Base-by-base conservation (phyloP, 2,113 vertebrate genomes). In the Aepyceros melampus region DNA sequence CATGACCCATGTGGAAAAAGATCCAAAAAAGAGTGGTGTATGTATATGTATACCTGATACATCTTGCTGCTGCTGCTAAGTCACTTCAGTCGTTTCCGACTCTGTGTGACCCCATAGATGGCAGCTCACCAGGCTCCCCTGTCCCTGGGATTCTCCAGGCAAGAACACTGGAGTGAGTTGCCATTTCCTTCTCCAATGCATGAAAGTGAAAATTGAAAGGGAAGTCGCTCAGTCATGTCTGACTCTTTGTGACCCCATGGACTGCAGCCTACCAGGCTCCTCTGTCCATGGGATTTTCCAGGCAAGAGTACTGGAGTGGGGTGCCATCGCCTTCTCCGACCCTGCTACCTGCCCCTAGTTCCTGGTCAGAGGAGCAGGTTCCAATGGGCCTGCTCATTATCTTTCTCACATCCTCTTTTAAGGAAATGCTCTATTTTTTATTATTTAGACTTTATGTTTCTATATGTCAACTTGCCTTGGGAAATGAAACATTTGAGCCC, bases 141-240 rank as follows among this genome's bases (percentile, higher is more conserved):
- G n/a, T n/a, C n/a, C n/a, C n/a, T n/a, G n/a, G n/a, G n/a, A n/a
- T n/a, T n/a, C n/a, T n/a, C n/a, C n/a, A n/a, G n/a, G n/a, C n/a
- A n/a, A n/a, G n/a, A n/a, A n/a, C n/a, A n/a, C n/a, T n/a, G n/a
- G n/a, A n/a, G n/a, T n/a, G n/a, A n/a, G n/a, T n/a, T n/a, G n/a
- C n/a, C n/a, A n/a, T n/a, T n/a, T n/a, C n/a, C n/a, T n/a, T n/a
- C n/a, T n/a, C n/a, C n/a, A n/a, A n/a, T n/a, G n/a, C n/a, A n/a
- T n/a, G n/a, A n/a, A n/a, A n/a, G n/a, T n/a, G n/a, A n/a, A n/a
- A n/a, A n/a, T n/a, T n/a, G n/a, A n/a, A n/a, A n/a, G n/a, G n/a
- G n/a, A n/a, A n/a, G n/a, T n/a, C n/a, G n/a, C n/a, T n/a, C n/a
- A 74, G 36, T 76, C 1, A 1, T 43, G 12, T 76, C 71, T 0